These are phyloP conservation scores for Lymantria monacha DNA, from an alignment of 2,888 invertebrate species.

Conservation along the genomic window DNA sequence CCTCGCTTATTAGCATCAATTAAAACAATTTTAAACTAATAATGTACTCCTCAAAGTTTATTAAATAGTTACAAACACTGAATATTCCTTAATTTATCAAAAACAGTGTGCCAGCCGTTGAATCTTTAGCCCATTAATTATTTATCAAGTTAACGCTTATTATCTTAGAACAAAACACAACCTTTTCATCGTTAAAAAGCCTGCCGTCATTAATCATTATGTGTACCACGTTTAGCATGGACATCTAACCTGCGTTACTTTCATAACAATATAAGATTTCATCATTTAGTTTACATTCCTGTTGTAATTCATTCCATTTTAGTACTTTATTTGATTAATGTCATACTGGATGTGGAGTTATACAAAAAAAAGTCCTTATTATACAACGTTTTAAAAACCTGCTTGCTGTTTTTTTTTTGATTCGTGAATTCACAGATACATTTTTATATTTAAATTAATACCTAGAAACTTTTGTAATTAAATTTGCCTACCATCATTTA, in stretches of 20 bases:
- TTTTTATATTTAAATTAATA: no score
- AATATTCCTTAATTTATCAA: constrained; percentile 42
- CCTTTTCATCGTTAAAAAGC: constrained; percentile 55
- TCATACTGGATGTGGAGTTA: no score
- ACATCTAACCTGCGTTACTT: constrained; percentile 21
- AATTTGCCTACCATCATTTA: no score
- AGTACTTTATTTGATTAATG: not conserved
- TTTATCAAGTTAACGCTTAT: constrained; percentile 67
- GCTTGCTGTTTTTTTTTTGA: no score
- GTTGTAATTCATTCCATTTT: not conserved
- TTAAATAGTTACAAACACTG: not conserved
- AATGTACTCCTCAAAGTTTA: not conserved
- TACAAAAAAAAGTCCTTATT: no score
- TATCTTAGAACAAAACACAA: constrained; percentile 65
- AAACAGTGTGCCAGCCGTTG: constrained; percentile 32
- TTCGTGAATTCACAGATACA: no score
- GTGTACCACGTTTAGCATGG: constrained; percentile 31
- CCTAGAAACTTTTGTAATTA: no score
- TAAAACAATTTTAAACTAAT: not conserved
- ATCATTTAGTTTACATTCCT: not conserved
- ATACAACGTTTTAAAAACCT: no score
- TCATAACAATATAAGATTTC: constrained; percentile 24
- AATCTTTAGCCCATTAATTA: constrained; percentile 61
- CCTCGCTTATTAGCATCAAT: not conserved
- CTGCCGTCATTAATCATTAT: constrained; percentile 59